These are phyloP conservation scores for Drosophila repletoides DNA, from an alignment of 1,140 invertebrate genomes.

Conservation along the genomic window DNA sequence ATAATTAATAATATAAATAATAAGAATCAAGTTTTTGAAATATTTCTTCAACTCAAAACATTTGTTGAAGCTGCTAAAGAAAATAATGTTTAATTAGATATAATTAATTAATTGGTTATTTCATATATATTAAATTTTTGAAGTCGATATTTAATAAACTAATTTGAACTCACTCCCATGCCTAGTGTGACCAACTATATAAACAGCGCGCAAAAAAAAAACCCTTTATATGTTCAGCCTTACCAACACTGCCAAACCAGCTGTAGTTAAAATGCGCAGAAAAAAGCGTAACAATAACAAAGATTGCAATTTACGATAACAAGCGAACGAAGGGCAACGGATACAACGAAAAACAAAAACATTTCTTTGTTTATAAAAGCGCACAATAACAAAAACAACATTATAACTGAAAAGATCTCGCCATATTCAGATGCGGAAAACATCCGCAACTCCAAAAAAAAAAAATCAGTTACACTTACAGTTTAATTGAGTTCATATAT, in stretches of 20 bases:
- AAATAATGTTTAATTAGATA: no score
- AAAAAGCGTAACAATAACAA: conserved; percentile 34
- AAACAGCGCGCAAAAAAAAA: background rate
- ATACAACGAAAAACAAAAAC: background rate
- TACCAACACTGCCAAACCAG: conserved; percentile 8
- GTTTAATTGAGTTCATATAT: background rate
- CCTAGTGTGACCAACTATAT: background rate
- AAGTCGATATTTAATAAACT: no score
- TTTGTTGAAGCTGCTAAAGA: no score
- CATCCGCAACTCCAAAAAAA: background rate
- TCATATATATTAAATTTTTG: no score
- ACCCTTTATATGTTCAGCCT: background rate
- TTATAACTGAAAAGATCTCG: conserved; percentile 9
- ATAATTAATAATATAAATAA: no score
- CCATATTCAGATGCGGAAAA: conserved; percentile 13
- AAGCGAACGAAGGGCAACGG: background rate
- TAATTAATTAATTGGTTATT: no score
- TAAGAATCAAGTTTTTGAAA: no score
- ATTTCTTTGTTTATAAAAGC: conserved; percentile 33
- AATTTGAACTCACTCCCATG: background rate
- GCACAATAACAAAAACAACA: conserved; percentile 22
- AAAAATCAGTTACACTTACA: background rate
- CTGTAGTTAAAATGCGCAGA: conserved; percentile 18
- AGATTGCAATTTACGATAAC: conserved; percentile 22
- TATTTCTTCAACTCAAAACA: no score